Conservation (phyloP, 2,888 invertebrate genomes). For the Drosophila imparisetae region DNA sequence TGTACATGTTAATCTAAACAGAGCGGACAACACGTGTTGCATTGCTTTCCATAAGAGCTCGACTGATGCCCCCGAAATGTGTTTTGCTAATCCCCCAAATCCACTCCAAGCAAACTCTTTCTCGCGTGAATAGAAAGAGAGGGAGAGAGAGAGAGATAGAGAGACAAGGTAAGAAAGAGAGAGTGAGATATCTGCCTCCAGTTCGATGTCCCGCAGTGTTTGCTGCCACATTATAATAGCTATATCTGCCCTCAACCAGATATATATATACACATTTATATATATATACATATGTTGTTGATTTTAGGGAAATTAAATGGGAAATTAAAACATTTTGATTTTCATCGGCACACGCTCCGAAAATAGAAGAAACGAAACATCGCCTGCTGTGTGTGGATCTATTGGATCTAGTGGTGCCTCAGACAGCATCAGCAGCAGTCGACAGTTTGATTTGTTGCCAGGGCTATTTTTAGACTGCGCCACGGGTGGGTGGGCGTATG, state of each 20-base stretch:
- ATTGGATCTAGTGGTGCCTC: conserved; percentile 16
- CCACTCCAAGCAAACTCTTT: conserved; percentile 28
- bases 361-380: conserved; percentile 37
- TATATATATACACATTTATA: background rate
- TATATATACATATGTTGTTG: conserved; percentile 11
- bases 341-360: conserved; percentile 37
- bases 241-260: conserved; percentile 2
- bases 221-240: conserved; percentile 24
- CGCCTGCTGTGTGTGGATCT: conserved; percentile 45
- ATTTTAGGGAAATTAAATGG: conserved; percentile 40
- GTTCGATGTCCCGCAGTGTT: conserved; percentile 25
- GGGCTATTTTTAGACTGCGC: conserved; percentile 36
- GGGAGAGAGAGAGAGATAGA: background rate
- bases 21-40: conserved; percentile 16
- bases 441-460: conserved; percentile 51
- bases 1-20: background rate
- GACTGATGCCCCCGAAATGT: conserved; percentile 6
- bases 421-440: conserved; percentile 15
- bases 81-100: conserved; percentile 14
- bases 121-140: conserved; percentile 2
- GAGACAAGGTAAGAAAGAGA: background rate
- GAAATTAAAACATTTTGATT: conserved; percentile 51
- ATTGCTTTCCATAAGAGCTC: conserved; percentile 2
- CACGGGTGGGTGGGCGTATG: conserved; percentile 9
- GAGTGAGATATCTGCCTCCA: background rate